Percentiles rank a stretch among this genome's conserved stretches.
Evolutionary conservation across 2,797 vertebrate genomes (phyloP).

Genomic region (Rhincodon typus): DNA sequence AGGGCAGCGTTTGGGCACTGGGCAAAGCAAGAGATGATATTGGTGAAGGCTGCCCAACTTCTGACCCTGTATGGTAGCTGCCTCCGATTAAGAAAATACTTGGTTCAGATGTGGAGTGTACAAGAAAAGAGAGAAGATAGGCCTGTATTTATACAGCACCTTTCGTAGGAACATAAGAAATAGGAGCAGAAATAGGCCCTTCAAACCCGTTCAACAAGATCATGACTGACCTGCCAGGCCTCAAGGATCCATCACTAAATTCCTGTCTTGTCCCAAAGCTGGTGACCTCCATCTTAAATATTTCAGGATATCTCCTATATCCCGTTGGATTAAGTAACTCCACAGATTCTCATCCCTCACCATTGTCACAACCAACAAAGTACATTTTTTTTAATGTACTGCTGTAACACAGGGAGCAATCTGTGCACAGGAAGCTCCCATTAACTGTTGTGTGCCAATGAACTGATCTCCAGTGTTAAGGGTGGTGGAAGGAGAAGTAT

Average conservation of each 20-base stretch:
- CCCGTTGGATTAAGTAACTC: too few relatives aligned
- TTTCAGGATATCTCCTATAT: too few relatives aligned
- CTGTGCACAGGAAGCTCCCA: background rate
- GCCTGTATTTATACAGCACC: background rate
- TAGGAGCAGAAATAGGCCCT: background rate
- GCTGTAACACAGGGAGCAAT: background rate
- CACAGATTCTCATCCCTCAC: too few relatives aligned
- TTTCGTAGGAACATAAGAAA: background rate
- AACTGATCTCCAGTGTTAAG: background rate
- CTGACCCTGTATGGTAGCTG: background rate
- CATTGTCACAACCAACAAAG: background rate
- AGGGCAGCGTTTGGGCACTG: background rate
- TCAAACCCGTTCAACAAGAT: background rate
- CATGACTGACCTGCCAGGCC: background rate
- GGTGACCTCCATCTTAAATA: background rate
- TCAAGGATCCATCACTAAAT: background rate
- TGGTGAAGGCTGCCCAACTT: background rate
- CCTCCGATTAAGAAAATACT: background rate
- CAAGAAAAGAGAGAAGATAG: background rate
- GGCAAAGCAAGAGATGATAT: background rate
- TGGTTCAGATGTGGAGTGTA: background rate
- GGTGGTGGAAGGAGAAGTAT: background rate
- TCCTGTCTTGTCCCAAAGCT: background rate
- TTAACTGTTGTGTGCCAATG: background rate
- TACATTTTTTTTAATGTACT: background rate